Conservation (phyloP, 2,888 invertebrate species). For the Epinotia nisella region DNA sequence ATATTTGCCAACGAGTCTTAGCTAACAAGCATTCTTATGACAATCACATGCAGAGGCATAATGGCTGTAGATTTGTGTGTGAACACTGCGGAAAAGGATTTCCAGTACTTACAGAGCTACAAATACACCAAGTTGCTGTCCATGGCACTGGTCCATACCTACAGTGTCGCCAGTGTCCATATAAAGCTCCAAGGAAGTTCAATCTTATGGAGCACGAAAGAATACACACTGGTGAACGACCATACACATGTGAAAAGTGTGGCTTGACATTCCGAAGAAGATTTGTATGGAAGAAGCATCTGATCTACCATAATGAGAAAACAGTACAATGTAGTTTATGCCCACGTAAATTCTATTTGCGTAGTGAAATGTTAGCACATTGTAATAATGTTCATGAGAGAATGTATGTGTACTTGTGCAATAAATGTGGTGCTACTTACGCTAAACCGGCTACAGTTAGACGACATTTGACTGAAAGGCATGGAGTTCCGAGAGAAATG, state of each 20-base stretch:
- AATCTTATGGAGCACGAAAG: slow-evolving; percentile 71
- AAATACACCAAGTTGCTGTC: slow-evolving; percentile 63
- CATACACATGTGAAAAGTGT: slow-evolving; percentile 76
- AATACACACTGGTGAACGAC: slow-evolving; percentile 74
- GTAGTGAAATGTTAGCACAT: slow-evolving; percentile 66
- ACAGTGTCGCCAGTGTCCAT: slow-evolving; percentile 69
- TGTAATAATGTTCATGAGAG: slow-evolving; percentile 71
- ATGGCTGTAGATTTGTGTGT: slow-evolving; percentile 67
- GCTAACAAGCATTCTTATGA: slow-evolving; percentile 64
- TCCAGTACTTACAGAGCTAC: slow-evolving; percentile 60
- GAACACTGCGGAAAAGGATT: slow-evolving; percentile 76
- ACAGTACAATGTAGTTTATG: slow-evolving; percentile 68
- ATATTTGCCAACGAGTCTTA: slow-evolving; percentile 65
- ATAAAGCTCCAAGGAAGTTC: slow-evolving; percentile 66
- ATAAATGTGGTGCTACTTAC: slow-evolving; percentile 68
- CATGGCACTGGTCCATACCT: slow-evolving; percentile 68
- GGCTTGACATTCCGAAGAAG: slow-evolving; percentile 73
- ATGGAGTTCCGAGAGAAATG: slow-evolving; percentile 70
- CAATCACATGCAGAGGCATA: slow-evolving; percentile 73
- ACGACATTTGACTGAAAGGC: slow-evolving; percentile 68
- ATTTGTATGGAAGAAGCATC: slow-evolving; percentile 73
- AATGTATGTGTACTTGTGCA: slow-evolving; percentile 68
- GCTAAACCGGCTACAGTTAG: slow-evolving; percentile 68
- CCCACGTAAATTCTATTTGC: slow-evolving; percentile 66
- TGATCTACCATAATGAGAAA: slow-evolving; percentile 72